Base-by-base conservation (phyloP, 2,888 invertebrate genomes). In the Anthophora plumipes region DNA sequence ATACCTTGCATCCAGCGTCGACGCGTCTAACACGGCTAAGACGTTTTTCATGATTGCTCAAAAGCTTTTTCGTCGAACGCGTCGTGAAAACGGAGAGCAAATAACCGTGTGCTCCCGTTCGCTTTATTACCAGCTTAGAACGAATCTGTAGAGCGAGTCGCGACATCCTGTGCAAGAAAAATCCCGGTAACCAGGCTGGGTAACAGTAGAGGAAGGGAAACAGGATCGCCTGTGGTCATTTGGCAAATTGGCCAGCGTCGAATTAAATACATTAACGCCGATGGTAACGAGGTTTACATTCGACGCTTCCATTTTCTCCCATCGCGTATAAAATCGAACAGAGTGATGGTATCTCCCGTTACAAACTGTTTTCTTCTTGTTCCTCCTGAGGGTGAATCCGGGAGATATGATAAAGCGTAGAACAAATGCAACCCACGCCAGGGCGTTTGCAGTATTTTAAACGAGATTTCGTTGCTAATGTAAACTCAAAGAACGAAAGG, bases 31-130 rank as follows among this genome's bases (percentile, higher is more conserved):
- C 83, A 75, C 48, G 57, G 57, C 64, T 64, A 81, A 86, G 81
- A 70, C 70, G 68, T 81, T 78, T 82, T 59, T 69, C 76, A 74
- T 78, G 85, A 85, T 86, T 85, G 87, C 87, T 86, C 77, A 82
- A 85, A 86, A 86, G 85, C 78, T 41, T 60, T 48, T 64, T 48
- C 72, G 60, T 68, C 75, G 75, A 76, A 60, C 57, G 41, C 54
- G 25, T 57, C 41, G 59, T 61, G 77, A 66, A 77, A 85, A 72
- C 55, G 54, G 55, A 73, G 60, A 57, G 79, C 76, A 85, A 85
- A 85, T 73, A 87, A 54, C 11, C n/a, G 41, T 20, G 12, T 6
- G 63, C 31, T 50, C 8, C 52, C 70, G 55, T 80, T 75, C 63
- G 66, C 69, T 84, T 84, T 85, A 85, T 86, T 86, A 85, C n/a